Base-by-base conservation (phyloP, 1,140 invertebrate genomes). In the Aphidius gifuensis region DNA sequence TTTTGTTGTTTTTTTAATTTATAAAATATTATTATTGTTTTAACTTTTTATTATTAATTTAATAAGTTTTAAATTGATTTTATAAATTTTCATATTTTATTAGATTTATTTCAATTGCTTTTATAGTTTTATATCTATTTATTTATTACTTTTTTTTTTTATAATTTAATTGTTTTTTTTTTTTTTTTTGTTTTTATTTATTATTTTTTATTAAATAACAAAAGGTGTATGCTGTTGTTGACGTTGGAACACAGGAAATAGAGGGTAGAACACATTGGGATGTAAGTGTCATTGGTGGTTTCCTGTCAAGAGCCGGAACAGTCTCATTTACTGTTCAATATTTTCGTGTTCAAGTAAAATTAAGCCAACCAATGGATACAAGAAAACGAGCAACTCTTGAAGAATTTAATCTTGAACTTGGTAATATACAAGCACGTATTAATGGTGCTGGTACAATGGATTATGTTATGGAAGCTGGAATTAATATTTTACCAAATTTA, bases 401-500 rank as follows among this genome's bases (percentile, higher is more conserved):
- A 69, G 86, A 90, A 58, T 79, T 93, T 9, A 85, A 92, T 68
- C 76, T 94, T 11, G 89, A 91, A 77, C 73, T 94, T 67, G 92
- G 92, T 16, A 93, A 93, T 71, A 92, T 93, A 66, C 90, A 92
- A 77, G 81, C 91, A 0, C 70, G 79, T 43, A 70, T 79, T 55
- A 77, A 92, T 66, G 92, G 92, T 5, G 87, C 90, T 1, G 91
- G 92, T 45, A 92, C 90, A 0, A 50, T 91, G 11, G 92, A 94
- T 76, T 93, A 93, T 73, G 66, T 90, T 5, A 80, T 92, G 49
- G 92, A 94, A 79, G 87, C 90, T 60, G 83, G 80, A 2, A 81
- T 93, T 1, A 94, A 93, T 73, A 80, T 93, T 64, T 65, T 93
- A 48, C 91, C 92, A 3, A 94, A 94, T 82, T 76, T 93, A 50